Evolutionary conservation across 1,140 invertebrate genomes (phyloP), one percentile per base, ranked within the genome.

Genomic region (Calycopis cecrops): DNA sequence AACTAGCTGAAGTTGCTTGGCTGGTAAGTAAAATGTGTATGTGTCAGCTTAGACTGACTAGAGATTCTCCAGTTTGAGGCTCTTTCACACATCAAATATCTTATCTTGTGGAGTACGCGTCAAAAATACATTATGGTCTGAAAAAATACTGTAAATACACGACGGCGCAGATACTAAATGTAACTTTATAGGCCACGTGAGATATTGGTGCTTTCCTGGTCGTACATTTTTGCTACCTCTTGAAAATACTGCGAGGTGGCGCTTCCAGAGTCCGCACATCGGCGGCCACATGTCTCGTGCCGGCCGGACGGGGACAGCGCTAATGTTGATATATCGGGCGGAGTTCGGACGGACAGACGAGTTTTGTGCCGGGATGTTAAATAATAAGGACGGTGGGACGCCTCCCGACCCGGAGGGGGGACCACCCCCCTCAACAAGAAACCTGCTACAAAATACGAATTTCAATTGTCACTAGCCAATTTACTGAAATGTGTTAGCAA

Each of bases 261-360:
- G 38, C 35, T 44, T 79, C 70, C 54, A 77, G 72, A 9, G 11
- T 0, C 2, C 18, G 6, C 59, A 67, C 8, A 47, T 57, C 59
- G 0, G 9, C 9, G 60, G 54, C 38, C 11, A 52, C 57, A 37
- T 63, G 65, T 71, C 66, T 73, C 67, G 66, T 69, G 55, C 60
- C 63, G 47, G 55, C 63, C 66, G 71, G 73, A 71, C 67, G 67
- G 71, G 70, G 72, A 75, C 76, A 72, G 52, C 69, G 63, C 71
- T 82, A 82, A 82, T 82, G 79, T 79, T 77, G 79, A 82, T 82
- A 79, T 79, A 82, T 82, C 73, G 79, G 69, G 54, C 69, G 51
- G 68, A 76, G 77, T 74, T 69, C 71, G 67, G 74, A 76, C 68
- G 70, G 73, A 79, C 79, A 66, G 67, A 67, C 68, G 68, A 72